Conservation (phyloP, 2,888 invertebrate species). For the Leptothorax acervorum region DNA sequence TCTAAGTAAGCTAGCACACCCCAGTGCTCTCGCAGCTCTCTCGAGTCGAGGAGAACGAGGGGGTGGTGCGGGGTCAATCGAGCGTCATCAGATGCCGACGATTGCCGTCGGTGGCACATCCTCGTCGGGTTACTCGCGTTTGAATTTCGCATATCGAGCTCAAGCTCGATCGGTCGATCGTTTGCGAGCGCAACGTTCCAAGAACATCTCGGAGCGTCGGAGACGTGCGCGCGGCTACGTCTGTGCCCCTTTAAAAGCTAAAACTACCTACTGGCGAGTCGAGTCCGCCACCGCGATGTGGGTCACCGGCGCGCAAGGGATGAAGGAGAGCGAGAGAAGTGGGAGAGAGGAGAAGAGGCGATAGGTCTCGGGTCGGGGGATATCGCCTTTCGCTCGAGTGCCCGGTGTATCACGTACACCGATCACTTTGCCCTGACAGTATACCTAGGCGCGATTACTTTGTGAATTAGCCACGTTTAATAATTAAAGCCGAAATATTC, state of each 20-base stretch:
- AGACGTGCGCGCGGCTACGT: slow-evolving; percentile 10
- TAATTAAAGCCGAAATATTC: slow-evolving; percentile 38
- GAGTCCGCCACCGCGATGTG: slow-evolving; percentile 51
- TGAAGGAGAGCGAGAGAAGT: slow-evolving; percentile 21
- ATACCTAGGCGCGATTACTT: slow-evolving; percentile 22
- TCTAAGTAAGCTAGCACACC: slow-evolving; percentile 28
- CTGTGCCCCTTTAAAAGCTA: slow-evolving; percentile 59
- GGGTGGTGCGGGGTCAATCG: background rate
- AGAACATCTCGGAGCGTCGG: background rate
- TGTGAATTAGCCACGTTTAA: background rate
- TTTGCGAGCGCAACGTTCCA: background rate
- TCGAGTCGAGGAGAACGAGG: background rate
- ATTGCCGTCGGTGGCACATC: background rate
- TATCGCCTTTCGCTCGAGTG: slow-evolving; percentile 34
- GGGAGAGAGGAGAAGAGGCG: background rate
- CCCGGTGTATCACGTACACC: slow-evolving; percentile 26
- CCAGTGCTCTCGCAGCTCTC: slow-evolving; percentile 11
- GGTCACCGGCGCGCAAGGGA: slow-evolving; percentile 56
- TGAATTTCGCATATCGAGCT: slow-evolving; percentile 5
- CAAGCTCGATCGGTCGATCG: slow-evolving; percentile 14
- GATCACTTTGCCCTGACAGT: slow-evolving; percentile 32
- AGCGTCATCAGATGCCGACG: background rate
- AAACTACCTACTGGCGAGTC: slow-evolving; percentile 47
- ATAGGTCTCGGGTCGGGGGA: slow-evolving; percentile 46
- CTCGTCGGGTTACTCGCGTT: background rate